Evolutionary conservation across 2,797 vertebrate species (phyloP).

Genomic region (Muscicapa comitata): DNA sequence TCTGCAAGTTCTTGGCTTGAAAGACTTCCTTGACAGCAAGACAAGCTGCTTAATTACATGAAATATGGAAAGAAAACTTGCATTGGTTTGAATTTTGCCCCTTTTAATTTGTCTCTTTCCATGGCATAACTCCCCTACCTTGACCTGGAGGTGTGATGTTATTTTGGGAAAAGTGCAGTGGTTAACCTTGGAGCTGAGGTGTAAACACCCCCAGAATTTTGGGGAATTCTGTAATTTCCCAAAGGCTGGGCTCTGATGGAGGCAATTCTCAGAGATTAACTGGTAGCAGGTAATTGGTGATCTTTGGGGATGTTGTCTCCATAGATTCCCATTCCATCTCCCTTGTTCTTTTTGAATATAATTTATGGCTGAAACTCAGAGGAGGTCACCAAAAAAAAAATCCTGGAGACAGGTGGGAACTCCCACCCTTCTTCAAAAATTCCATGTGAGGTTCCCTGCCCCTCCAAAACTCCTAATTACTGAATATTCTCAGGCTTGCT

Average conservation of each 20-base stretch:
- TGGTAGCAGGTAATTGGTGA: not conserved
- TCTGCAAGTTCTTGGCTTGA: not conserved
- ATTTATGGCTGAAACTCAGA: not conserved
- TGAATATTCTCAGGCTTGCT: not conserved
- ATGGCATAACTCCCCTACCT: not conserved
- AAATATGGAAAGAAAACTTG: not conserved
- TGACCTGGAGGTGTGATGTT: not conserved
- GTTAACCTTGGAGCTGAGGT: not conserved
- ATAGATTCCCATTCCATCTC: not conserved
- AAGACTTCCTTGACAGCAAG: not conserved
- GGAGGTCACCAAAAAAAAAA: not conserved
- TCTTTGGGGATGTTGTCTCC: conserved; percentile 24
- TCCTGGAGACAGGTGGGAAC: not conserved
- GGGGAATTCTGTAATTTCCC: conserved; percentile 14
- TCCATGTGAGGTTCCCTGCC: not conserved
- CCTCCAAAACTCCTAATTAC: not conserved
- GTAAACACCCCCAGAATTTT: not conserved
- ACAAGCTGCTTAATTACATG: not conserved
- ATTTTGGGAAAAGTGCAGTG: not conserved
- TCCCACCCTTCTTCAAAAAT: not conserved
- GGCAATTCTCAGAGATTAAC: not conserved
- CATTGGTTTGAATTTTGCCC: not conserved
- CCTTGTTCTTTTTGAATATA: not conserved
- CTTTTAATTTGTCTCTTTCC: not conserved
- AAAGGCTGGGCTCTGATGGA: not conserved